phyloP scores from a whole-genome alignment of 1,140 invertebrate species.

The Euwallacea similis region DNA sequence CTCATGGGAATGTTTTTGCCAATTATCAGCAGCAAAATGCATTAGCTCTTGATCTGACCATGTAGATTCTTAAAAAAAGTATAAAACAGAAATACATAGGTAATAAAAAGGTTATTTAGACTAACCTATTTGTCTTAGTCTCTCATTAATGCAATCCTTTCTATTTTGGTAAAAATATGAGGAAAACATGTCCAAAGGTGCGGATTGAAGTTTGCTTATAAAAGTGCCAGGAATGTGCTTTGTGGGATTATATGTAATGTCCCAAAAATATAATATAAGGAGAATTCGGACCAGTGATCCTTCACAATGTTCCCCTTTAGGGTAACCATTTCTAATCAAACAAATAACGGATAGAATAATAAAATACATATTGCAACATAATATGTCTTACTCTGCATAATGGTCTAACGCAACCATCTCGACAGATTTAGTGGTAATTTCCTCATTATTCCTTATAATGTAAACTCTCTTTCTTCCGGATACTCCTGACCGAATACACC shows the following conservation, averaged over 20 bases:
- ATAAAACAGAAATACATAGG: not conserved
- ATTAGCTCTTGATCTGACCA: constrained; percentile 39
- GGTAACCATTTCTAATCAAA: constrained; percentile 32
- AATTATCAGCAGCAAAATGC: constrained; percentile 35
- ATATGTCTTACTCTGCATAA: constrained; percentile 37
- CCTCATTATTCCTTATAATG: not conserved
- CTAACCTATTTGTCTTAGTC: constrained; percentile 40
- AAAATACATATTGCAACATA: not conserved
- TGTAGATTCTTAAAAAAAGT: constrained; percentile 14
- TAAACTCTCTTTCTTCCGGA: constrained; percentile 40
- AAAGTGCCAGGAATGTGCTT: constrained; percentile 41
- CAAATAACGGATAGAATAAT: not conserved
- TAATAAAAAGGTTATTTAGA: not conserved
- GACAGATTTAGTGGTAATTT: constrained; percentile 30
- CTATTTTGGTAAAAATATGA: constrained; percentile 47
- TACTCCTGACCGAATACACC: constrained; percentile 14
- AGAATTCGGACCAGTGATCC: constrained; percentile 37
- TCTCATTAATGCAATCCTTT: constrained; percentile 42
- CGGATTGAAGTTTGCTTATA: constrained; percentile 42
- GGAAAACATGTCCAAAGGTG: constrained; percentile 46
- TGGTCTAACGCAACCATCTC: constrained; percentile 43
- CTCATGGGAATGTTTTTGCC: constrained; percentile 36
- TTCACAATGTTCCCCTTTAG: constrained; percentile 46
- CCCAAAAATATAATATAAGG: constrained; percentile 49
- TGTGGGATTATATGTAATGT: constrained; percentile 46